phyloP scores from a whole-genome alignment of 2,888 invertebrate species.

The Sinodicranocentrus sp. region DNA sequence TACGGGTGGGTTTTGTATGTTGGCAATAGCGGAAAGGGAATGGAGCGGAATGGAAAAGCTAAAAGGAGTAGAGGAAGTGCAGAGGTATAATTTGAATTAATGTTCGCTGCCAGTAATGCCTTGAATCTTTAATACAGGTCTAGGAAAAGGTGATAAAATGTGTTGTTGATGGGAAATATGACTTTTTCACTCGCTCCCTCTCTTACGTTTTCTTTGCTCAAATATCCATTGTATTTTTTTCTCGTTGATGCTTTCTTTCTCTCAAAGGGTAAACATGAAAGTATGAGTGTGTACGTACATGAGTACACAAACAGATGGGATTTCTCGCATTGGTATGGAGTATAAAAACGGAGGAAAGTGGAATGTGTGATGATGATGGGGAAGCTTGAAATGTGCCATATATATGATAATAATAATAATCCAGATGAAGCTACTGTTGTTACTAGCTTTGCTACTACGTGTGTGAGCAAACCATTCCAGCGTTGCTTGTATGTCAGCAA shows the following conservation, averaged over 20 bases:
- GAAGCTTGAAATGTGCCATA: slow-evolving; percentile 3
- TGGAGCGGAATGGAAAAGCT: neutral
- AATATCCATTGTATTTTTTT: neutral
- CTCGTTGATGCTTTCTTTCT: neutral
- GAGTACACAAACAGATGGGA: slow-evolving; percentile 22
- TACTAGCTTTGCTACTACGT: neutral
- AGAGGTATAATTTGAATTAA: slow-evolving; percentile 44
- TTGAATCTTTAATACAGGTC: slow-evolving; percentile 28
- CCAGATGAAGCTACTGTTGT: slow-evolving; percentile 17
- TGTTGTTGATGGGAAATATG: slow-evolving; percentile 31
- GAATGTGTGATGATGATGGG: neutral
- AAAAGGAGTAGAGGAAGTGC: slow-evolving; percentile 2
- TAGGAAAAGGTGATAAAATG: slow-evolving; percentile 26
- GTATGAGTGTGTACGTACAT: slow-evolving; percentile 3
- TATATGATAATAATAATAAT: slow-evolving; percentile 21
- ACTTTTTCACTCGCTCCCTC: slow-evolving; percentile 6
- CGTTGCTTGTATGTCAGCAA: neutral
- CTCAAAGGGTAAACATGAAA: neutral
- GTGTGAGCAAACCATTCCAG: neutral
- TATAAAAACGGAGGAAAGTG: no score
- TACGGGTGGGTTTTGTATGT: no score
- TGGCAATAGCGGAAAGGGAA: neutral
- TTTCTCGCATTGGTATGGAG: neutral
- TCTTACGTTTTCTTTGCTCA: neutral
- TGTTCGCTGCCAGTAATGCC: neutral